Percentiles rank a stretch among this genome's conserved stretches.
Evolutionary conservation across 2,113 vertebrate species (phyloP).

Genomic region (Anguilla japonica): DNA sequence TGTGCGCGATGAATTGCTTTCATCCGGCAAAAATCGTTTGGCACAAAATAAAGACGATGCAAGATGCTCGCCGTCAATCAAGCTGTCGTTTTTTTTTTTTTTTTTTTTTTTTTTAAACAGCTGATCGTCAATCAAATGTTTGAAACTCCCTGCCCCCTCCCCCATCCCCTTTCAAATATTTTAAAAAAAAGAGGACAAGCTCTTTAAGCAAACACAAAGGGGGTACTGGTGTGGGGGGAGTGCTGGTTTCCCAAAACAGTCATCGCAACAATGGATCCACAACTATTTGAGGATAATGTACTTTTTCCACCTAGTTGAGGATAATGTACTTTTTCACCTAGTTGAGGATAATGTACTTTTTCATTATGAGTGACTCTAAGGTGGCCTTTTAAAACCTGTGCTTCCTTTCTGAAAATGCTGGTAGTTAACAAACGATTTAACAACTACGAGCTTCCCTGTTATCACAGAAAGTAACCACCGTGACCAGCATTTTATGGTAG

Average conservation of each 20-base stretch:
- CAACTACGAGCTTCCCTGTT: conserved; percentile 16
- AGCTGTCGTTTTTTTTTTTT: neutral
- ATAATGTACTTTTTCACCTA: neutral
- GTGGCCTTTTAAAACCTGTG: conserved; percentile 15
- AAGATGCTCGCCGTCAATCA: neutral
- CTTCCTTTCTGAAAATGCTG: conserved; percentile 24
- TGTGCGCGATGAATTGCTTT: conserved; percentile 34
- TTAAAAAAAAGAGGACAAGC: too few relatives aligned
- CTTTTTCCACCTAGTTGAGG: neutral
- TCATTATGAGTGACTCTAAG: neutral
- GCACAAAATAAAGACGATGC: conserved; percentile 34
- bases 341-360: neutral
- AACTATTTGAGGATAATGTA: neutral
- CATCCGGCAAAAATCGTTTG: conserved; percentile 35
- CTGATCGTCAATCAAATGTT: neutral
- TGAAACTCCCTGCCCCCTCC: too few relatives aligned
- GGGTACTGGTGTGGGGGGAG: neutral
- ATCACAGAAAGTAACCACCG: conserved; percentile 9
- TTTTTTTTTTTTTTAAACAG: neutral
- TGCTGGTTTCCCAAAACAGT: conserved; percentile 12
- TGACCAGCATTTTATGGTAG: conserved; percentile 4
- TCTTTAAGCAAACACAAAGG: too few relatives aligned
- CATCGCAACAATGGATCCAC: neutral
- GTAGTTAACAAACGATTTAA: neutral
- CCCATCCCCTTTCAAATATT: too few relatives aligned